A percentile compares a stretch with the other conserved stretches of the same genome.
These are phyloP conservation scores for Trachemys scripta DNA, from an alignment of 2,113 vertebrate species.

Conservation along the genomic window DNA sequence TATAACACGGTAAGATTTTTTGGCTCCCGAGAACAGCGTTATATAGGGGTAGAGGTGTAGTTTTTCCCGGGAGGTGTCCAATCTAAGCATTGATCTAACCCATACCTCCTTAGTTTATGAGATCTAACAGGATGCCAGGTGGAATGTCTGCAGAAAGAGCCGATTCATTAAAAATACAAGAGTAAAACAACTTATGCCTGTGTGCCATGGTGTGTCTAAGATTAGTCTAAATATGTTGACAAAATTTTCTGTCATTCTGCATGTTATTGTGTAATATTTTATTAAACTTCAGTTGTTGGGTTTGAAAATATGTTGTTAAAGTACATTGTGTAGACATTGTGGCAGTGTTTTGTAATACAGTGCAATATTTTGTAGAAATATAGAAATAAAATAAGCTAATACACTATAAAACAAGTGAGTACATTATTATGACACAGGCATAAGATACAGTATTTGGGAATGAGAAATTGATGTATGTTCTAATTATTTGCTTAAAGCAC, in stretches of 20 bases:
- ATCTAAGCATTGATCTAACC: background rate
- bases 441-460: constrained; percentile 30
- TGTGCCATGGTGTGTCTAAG: constrained; percentile 57
- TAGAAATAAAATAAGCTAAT: constrained; percentile 76
- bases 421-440: constrained; percentile 70
- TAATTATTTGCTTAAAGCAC: constrained; percentile 17
- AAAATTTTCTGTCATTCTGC: constrained; percentile 60
- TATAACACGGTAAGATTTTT: too few species aligned
- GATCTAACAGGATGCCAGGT: background rate
- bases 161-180: constrained; percentile 10
- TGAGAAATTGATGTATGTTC: constrained; percentile 22
- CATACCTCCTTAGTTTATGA: constrained; percentile 28
- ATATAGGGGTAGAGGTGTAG: too few species aligned
- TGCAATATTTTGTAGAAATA: constrained; percentile 52
- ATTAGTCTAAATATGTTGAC: constrained; percentile 61
- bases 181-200: constrained; percentile 14
- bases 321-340: constrained; percentile 63
- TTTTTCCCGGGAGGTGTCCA: background rate
- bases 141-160: background rate
- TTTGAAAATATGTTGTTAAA: constrained; percentile 66
- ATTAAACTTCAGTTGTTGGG: constrained; percentile 61
- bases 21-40: too few species aligned
- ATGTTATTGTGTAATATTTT: constrained; percentile 67
- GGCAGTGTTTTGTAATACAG: constrained; percentile 70
- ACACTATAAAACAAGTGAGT: constrained; percentile 67